Evolutionary conservation across 2,113 vertebrate species (phyloP).

Genomic region (Pachyramphus minor): DNA sequence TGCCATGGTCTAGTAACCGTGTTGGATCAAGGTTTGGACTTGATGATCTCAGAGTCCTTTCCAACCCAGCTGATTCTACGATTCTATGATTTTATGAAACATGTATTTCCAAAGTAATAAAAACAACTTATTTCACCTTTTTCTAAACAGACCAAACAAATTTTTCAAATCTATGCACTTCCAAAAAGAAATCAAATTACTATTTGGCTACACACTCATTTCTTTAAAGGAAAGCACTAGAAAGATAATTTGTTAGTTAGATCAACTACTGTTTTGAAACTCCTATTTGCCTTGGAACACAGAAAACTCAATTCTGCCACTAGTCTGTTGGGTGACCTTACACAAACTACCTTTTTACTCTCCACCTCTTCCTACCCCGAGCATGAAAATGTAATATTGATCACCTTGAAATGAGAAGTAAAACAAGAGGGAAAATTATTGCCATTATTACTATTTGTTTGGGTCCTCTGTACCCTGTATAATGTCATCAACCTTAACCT

Average conservation of each 20-base stretch:
- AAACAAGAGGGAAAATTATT: not conserved
- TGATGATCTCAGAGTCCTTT: no score
- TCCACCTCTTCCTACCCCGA: not conserved
- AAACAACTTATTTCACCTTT: not conserved
- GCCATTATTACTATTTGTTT: not conserved
- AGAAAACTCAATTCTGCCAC: not conserved
- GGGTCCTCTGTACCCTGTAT: not conserved
- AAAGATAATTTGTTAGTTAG: not conserved
- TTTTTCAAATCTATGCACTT: not conserved
- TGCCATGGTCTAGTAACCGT: no score
- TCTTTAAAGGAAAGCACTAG: not conserved
- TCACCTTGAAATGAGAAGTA: not conserved
- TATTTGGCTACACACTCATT: not conserved
- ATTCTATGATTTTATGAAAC: no score
- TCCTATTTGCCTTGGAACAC: not conserved
- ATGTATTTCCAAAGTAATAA: not conserved
- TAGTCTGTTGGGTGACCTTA: not conserved
- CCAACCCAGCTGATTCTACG: no score
- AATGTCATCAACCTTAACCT: not conserved
- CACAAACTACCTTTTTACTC: not conserved
- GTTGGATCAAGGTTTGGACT: no score
- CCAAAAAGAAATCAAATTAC: not conserved
- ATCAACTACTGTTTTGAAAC: not conserved
- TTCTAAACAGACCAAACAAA: not conserved
- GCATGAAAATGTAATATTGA: not conserved